A percentile compares a stretch with the other conserved stretches of the same genome.
Conservation (phyloP, 2,888 invertebrate genomes). For the Tubiluchus corallicola region DNA sequence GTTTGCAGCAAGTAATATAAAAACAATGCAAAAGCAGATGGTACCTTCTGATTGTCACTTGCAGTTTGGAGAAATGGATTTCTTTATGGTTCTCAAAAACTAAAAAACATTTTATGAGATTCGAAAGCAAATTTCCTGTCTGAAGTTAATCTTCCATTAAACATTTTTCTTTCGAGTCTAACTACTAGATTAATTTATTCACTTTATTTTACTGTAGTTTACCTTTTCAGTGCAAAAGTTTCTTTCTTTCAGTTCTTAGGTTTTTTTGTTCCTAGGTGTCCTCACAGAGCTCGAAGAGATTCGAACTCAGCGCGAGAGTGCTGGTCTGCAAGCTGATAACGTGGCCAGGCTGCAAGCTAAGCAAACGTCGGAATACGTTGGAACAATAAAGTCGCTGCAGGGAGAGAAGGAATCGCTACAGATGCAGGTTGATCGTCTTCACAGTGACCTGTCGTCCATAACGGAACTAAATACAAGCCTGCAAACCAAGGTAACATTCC, state of each 20-base stretch:
- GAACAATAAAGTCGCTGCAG: constrained; percentile 14
- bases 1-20: too few species aligned
- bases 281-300: constrained; percentile 27
- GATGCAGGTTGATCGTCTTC: constrained; percentile 21
- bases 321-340: constrained; percentile 22
- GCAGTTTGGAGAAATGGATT: too few species aligned
- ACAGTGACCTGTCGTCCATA: constrained; percentile 19
- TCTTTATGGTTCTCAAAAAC: too few species aligned
- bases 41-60: too few species aligned
- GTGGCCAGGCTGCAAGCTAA: constrained; percentile 19
- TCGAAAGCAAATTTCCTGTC: too few species aligned
- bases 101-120: too few species aligned
- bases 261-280: constrained; percentile 13
- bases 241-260: background rate
- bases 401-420: constrained; percentile 24
- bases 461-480: constrained; percentile 21
- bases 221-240: too few species aligned
- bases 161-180: too few species aligned
- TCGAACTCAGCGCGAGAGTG: constrained; percentile 23
- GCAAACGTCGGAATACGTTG: constrained; percentile 3
- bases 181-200: too few species aligned
- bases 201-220: too few species aligned
- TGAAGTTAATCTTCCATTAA: too few species aligned
- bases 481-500: constrained; percentile 18
- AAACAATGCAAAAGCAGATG: too few species aligned